Percentiles rank a stretch among this genome's conserved stretches.
phyloP scores from a whole-genome alignment of 2,888 invertebrate genomes.

The Synergus gifuensis region DNA sequence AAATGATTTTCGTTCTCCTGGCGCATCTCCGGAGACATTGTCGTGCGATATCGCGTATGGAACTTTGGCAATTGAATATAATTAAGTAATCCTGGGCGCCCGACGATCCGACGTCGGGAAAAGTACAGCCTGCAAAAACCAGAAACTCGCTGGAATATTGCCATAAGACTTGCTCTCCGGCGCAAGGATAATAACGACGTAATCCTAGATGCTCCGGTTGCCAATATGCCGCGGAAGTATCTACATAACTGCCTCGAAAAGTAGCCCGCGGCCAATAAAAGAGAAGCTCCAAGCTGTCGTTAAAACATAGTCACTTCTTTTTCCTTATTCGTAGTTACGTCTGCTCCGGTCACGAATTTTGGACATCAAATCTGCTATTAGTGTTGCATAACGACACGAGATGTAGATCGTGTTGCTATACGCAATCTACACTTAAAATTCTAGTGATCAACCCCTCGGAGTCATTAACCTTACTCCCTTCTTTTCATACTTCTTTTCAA shows the following conservation, averaged over 20 bases:
- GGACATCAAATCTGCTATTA: neutral
- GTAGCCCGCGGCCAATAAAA: constrained; percentile 71
- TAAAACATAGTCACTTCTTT: constrained; percentile 50
- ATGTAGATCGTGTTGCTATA: too few relatives aligned
- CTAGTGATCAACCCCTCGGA: too few relatives aligned
- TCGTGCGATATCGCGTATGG: constrained; percentile 54
- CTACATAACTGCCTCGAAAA: constrained; percentile 73
- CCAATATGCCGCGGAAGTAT: constrained; percentile 75
- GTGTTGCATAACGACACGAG: too few relatives aligned
- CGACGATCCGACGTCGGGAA: constrained; percentile 59
- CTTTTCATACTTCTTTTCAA: neutral
- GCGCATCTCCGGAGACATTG: constrained; percentile 53
- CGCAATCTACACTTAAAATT: too few relatives aligned
- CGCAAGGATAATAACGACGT: constrained; percentile 70
- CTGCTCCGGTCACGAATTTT: neutral
- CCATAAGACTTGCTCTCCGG: constrained; percentile 72
- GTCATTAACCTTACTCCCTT: too few relatives aligned
- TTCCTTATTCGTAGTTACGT: neutral
- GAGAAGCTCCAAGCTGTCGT: constrained; percentile 62
- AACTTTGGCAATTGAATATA: constrained; percentile 77
- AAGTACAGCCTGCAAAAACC: constrained; percentile 55
- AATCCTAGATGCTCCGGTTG: constrained; percentile 68
- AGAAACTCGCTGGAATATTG: constrained; percentile 58
- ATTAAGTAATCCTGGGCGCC: constrained; percentile 70
- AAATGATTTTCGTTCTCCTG: constrained; percentile 48